phyloP scores from a whole-genome alignment of 2,797 vertebrate species.

The Catamblyrhynchus diadema region DNA sequence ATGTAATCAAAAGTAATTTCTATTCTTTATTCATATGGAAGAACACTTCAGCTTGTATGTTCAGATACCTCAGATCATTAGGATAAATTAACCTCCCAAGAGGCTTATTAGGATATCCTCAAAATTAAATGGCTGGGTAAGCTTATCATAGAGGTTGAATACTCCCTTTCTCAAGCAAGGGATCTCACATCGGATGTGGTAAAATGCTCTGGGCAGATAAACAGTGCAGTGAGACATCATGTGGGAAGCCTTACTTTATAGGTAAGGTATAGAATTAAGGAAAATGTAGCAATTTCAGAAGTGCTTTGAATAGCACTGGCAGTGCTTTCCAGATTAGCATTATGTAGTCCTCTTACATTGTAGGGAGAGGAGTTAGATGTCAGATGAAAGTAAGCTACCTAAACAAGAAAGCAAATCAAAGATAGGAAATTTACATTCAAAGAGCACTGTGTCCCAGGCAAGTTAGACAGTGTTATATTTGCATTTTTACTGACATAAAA shows the following conservation, averaged over 20 bases:
- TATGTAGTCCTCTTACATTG: not conserved
- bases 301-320: conserved; percentile 11
- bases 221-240: not conserved
- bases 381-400: conserved; percentile 63
- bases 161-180: not conserved
- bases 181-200: not conserved
- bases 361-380: conserved; percentile 17
- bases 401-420: conserved; percentile 69
- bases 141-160: not conserved
- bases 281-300: not conserved
- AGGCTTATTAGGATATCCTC: not conserved
- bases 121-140: not conserved
- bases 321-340: conserved; percentile 22
- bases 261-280: conserved; percentile 10
- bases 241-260: not conserved
- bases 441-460: conserved; percentile 55
- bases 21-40: not conserved
- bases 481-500: conserved; percentile 60
- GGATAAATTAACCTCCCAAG: not conserved
- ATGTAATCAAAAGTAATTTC: not conserved
- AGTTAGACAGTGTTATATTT: conserved; percentile 61
- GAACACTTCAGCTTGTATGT: not conserved
- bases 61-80: not conserved
- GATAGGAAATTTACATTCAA: conserved; percentile 53
- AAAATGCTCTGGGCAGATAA: not conserved